These are phyloP conservation scores for Calephelis nemesis DNA, from an alignment of 1,140 invertebrate species.

Conservation along the genomic window DNA sequence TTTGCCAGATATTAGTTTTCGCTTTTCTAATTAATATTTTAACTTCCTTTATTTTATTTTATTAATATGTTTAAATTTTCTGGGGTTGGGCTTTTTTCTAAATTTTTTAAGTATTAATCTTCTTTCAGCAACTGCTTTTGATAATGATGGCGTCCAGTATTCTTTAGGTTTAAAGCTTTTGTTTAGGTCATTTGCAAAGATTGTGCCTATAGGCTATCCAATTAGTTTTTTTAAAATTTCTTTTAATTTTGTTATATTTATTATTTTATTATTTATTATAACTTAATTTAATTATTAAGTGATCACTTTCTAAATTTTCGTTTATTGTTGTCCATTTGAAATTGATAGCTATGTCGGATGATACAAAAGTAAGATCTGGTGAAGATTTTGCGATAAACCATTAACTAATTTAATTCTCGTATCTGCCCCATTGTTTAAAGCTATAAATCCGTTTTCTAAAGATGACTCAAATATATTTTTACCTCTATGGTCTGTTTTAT, in stretches of 20 bases:
- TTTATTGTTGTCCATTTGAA: background rate
- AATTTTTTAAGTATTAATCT: background rate
- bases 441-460: background rate
- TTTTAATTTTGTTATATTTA: background rate
- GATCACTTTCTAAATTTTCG: background rate
- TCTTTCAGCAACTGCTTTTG: conserved; percentile 4
- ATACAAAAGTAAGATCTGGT: conserved; percentile 1
- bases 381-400: background rate
- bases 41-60: conserved; percentile 9
- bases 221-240: background rate
- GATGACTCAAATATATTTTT: conserved; percentile 2
- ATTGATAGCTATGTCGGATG: background rate
- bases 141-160: conserved; percentile 4
- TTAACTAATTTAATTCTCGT: background rate
- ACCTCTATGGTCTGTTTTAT: too few relatives aligned
- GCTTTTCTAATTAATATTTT: background rate
- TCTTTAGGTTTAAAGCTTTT: conserved; percentile 3
- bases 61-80: background rate
- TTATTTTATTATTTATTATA: too few relatives aligned
- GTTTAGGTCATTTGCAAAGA: background rate
- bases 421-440: too few relatives aligned
- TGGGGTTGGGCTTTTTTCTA: background rate
- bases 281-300: background rate
- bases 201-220: background rate
- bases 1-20: background rate